A percentile compares a stretch with the other conserved stretches of the same genome.
Evolutionary conservation across 1,140 invertebrate species (phyloP).

Genomic region (Diplogasteroides magnus): DNA sequence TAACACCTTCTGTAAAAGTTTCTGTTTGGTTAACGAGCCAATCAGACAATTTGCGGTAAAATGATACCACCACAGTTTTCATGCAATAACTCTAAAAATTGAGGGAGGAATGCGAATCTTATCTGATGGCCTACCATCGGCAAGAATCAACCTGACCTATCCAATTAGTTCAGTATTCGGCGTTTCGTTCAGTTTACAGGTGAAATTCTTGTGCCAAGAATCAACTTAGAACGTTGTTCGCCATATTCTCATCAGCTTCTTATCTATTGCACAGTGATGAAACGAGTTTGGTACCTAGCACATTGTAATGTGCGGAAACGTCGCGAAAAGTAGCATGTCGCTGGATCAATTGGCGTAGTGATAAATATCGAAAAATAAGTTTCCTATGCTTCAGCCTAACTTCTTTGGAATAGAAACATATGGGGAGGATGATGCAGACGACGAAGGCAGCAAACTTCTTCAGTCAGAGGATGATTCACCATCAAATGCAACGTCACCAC

Average conservation of each 20-base stretch:
- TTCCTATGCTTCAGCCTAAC: conserved; percentile 52
- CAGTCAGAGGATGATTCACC: not conserved
- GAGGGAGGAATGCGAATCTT: not conserved
- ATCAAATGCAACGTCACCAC: not conserved
- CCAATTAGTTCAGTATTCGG: conserved; percentile 44
- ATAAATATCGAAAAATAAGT: too few relatives aligned
- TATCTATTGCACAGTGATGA: too few relatives aligned
- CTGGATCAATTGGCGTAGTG: too few relatives aligned
- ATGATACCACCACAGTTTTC: too few relatives aligned
- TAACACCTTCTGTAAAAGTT: conserved; percentile 43
- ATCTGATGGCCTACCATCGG: conserved; percentile 33
- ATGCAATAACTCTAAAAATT: too few relatives aligned
- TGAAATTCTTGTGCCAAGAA: conserved; percentile 51
- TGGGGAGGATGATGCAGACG: conserved; percentile 19
- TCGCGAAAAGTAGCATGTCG: too few relatives aligned
- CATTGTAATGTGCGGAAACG: too few relatives aligned
- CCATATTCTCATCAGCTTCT: too few relatives aligned
- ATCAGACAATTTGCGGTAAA: conserved; percentile 35
- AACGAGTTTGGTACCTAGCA: too few relatives aligned
- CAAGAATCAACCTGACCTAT: conserved; percentile 41
- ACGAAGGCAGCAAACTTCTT: not conserved
- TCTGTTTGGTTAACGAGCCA: conserved; percentile 51
- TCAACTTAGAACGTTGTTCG: conserved; percentile 32
- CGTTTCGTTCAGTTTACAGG: conserved; percentile 39
- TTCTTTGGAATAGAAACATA: conserved; percentile 51